Evolutionary conservation across 2,888 invertebrate genomes (phyloP).

Genomic region (Eristalinus aeneus): DNA sequence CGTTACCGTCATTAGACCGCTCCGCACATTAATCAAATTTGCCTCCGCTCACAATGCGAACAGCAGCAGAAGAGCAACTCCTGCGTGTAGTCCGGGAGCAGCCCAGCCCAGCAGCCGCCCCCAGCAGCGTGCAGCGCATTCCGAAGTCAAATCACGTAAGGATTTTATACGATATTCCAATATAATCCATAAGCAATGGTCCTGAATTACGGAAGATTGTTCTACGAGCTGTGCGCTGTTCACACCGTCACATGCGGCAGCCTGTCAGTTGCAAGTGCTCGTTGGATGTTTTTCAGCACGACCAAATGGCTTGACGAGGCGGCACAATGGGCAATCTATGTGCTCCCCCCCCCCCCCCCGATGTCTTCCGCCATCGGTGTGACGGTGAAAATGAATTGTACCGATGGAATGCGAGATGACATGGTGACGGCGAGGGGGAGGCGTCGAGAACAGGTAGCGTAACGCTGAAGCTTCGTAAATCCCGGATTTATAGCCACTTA

Average conservation of each 20-base stretch:
- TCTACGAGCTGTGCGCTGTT: constrained; percentile 60
- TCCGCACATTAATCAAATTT: constrained; percentile 69
- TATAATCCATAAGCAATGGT: constrained; percentile 76
- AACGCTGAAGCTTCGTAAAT: constrained; percentile 67
- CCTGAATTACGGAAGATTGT: constrained; percentile 66
- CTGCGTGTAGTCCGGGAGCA: neutral
- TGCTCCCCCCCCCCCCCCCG: neutral
- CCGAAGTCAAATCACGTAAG: constrained; percentile 75
- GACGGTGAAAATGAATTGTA: constrained; percentile 28
- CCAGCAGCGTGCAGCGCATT: constrained; percentile 42
- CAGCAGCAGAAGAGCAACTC: constrained; percentile 14
- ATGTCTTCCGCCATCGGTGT: neutral
- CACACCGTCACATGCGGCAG: constrained; percentile 60
- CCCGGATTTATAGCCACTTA: constrained; percentile 80
- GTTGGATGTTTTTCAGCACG: constrained; percentile 29
- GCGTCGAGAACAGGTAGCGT: constrained; percentile 35
- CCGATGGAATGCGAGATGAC: constrained; percentile 33
- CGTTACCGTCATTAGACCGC: constrained; percentile 65
- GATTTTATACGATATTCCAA: constrained; percentile 79
- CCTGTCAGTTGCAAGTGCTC: constrained; percentile 54
- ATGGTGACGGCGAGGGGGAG: neutral
- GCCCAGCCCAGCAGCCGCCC: constrained; percentile 14
- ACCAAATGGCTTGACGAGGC: constrained; percentile 47
- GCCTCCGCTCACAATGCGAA: constrained; percentile 43
- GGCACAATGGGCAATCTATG: constrained; percentile 63